A percentile compares a stretch with the other conserved stretches of the same genome.
Conservation (phyloP, 2,888 invertebrate genomes). For the Tinea semifulvella region DNA sequence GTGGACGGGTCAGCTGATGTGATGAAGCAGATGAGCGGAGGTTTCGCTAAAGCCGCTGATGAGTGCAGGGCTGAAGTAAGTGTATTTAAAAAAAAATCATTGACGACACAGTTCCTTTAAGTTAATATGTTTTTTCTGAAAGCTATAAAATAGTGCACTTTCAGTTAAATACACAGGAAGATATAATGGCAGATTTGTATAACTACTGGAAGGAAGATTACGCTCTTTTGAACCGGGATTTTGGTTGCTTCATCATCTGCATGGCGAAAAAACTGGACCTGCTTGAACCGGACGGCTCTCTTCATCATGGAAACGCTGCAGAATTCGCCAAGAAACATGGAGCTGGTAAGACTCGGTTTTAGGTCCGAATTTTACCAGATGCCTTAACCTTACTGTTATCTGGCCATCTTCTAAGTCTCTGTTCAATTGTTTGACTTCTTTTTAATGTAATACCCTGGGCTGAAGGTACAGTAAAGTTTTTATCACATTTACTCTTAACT, state of each 20-base stretch:
- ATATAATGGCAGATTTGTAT: slow-evolving; percentile 36
- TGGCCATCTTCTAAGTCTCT: too few relatives aligned
- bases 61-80: slow-evolving; percentile 39
- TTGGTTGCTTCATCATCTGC: slow-evolving; percentile 39
- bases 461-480: too few relatives aligned
- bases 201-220: slow-evolving; percentile 46
- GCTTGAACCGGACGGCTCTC: slow-evolving; percentile 28
- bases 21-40: slow-evolving; percentile 21
- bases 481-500: too few relatives aligned
- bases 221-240: slow-evolving; percentile 31
- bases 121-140: too few relatives aligned
- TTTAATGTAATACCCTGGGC: too few relatives aligned
- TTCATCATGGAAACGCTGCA: slow-evolving; percentile 36
- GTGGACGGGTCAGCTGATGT: slow-evolving; percentile 22
- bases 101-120: too few relatives aligned
- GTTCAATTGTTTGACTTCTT: too few relatives aligned
- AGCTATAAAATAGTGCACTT: too few relatives aligned
- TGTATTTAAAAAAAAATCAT: background rate
- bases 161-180: slow-evolving; percentile 34
- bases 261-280: slow-evolving; percentile 39
- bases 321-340: slow-evolving; percentile 36
- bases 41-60: slow-evolving; percentile 26
- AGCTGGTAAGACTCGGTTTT: slow-evolving; percentile 35
- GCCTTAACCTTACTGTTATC: too few relatives aligned
- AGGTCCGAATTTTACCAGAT: too few relatives aligned